These are phyloP conservation scores for Parotocinclus haroldoi DNA, from an alignment of 2,797 vertebrate genomes.

Conservation along the genomic window DNA sequence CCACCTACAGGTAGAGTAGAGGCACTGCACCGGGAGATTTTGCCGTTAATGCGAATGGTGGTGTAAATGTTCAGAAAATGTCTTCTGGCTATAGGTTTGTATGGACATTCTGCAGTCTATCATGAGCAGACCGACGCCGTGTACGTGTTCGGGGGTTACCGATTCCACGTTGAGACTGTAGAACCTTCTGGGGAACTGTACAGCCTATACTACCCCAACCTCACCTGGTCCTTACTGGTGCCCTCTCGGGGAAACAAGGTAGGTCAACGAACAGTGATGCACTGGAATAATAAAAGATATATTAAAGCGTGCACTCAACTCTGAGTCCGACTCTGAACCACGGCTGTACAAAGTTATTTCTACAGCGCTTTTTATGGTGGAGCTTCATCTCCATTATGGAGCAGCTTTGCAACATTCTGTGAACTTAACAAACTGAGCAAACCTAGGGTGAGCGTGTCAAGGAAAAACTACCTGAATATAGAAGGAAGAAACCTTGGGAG, in stretches of 20 bases:
- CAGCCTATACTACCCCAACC: slow-evolving; percentile 86
- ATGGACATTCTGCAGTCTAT: slow-evolving; percentile 89
- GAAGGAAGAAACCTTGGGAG: too few relatives aligned
- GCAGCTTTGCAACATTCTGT: too few relatives aligned
- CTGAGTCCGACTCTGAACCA: too few relatives aligned
- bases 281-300: too few relatives aligned
- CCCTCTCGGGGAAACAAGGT: slow-evolving; percentile 87
- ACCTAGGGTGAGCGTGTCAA: too few relatives aligned
- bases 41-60: too few relatives aligned
- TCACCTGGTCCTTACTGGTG: slow-evolving; percentile 89
- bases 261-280: slow-evolving; percentile 13
- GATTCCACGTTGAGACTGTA: slow-evolving; percentile 87
- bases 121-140: slow-evolving; percentile 86
- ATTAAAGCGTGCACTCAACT: too few relatives aligned
- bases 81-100: slow-evolving; percentile 71
- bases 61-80: neutral
- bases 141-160: slow-evolving; percentile 89
- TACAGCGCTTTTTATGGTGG: too few relatives aligned
- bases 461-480: too few relatives aligned
- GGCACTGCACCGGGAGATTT: neutral
- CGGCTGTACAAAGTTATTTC: too few relatives aligned
- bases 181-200: slow-evolving; percentile 88
- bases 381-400: too few relatives aligned
- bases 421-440: neutral
- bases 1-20: slow-evolving; percentile 73